Evolutionary conservation across 30 jellyfish, hydroid and myxozoan genomes (phyloP), one percentile per base, ranked within the genome.

Genomic region (Aurelia sp.): DNA sequence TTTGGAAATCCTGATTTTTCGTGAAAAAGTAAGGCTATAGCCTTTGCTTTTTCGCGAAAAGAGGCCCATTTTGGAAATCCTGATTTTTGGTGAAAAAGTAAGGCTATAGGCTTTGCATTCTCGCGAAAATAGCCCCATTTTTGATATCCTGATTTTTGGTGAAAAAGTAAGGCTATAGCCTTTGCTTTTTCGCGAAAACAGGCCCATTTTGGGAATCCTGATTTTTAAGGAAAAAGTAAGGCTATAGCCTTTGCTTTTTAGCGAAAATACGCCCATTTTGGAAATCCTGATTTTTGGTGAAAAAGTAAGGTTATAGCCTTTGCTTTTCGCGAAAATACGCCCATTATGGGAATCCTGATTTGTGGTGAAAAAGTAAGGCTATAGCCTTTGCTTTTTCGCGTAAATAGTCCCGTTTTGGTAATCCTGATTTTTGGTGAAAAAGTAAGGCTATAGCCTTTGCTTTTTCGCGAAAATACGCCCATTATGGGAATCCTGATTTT

Each of bases 81-180:
- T 10, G 20, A 16, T 59, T 59, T 59, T 21, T 16, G 27, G 68
- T 1, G 1, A 4, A 11, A 59, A 59, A 3, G 68, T 59, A 59
- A 59, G 68, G 68, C 68, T 59, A 59, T 59, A 59, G 7, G 30
- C 68, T 59, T 59, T 16, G 15, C 68, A 2, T 59, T 59, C 13
- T 59, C 4, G 27, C 31, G 4, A 59, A 59, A 59, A 4, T 3
- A 3, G 68, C 10, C 10, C 8, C 9, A 16, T 11, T 59, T 21
- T 10, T 1, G 31, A 59, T 4, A 16, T 18, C 27, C 68, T 10
- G 8, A 21, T 59, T 59, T 4, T 59, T 21, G 31, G 31, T 1
- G 10, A 59, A 59, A 59, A 59, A 59, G 68, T 21, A 59, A 59
- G 68, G 68, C 68, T 59, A 59, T 59, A 59, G 1, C 68, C 68